phyloP scores from a whole-genome alignment of 92 coral and sea anemone genomes.

The Heliopora coerulea region DNA sequence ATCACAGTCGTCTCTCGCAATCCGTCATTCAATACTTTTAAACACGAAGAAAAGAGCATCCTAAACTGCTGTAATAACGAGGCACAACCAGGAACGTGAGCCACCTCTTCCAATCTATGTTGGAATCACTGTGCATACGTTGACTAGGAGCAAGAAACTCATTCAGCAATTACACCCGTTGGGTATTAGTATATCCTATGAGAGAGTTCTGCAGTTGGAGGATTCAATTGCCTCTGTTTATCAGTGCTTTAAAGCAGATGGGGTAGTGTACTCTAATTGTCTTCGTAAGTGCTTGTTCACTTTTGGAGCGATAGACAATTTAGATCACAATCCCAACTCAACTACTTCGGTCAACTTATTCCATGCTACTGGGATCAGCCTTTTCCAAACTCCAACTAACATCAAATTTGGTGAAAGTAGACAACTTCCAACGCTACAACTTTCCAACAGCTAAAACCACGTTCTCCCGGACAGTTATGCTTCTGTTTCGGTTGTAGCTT shows the following conservation, averaged over 20 bases:
- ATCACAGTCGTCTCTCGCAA: conserved; percentile 11
- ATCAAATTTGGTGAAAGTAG: neutral
- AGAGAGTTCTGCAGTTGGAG: conserved; percentile 12
- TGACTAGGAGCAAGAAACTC: conserved; percentile 20
- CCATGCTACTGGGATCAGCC: conserved; percentile 35
- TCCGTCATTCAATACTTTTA: conserved; percentile 4
- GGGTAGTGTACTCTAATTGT: neutral
- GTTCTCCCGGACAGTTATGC: conserved; percentile 22
- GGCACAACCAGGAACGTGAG: conserved; percentile 10
- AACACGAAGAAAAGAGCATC: neutral
- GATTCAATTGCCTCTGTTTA: conserved; percentile 10
- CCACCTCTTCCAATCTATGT: conserved; percentile 25
- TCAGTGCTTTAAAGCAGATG: conserved; percentile 20
- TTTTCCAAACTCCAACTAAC: conserved; percentile 1
- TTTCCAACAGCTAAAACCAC: neutral
- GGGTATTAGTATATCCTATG: conserved; percentile 26
- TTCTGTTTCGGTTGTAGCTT: conserved; percentile 16
- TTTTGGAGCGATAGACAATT: conserved; percentile 25
- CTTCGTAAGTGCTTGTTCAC: conserved; percentile 12
- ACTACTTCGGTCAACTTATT: conserved; percentile 1
- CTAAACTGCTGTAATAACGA: neutral
- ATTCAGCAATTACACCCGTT: conserved; percentile 12
- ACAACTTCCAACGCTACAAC: neutral
- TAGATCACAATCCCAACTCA: conserved; percentile 27
- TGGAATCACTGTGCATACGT: conserved; percentile 12